Percentiles rank a stretch among this genome's conserved stretches.
Evolutionary conservation across 2,888 invertebrate genomes (phyloP).

Genomic region (Hypselothyrea guttata): DNA sequence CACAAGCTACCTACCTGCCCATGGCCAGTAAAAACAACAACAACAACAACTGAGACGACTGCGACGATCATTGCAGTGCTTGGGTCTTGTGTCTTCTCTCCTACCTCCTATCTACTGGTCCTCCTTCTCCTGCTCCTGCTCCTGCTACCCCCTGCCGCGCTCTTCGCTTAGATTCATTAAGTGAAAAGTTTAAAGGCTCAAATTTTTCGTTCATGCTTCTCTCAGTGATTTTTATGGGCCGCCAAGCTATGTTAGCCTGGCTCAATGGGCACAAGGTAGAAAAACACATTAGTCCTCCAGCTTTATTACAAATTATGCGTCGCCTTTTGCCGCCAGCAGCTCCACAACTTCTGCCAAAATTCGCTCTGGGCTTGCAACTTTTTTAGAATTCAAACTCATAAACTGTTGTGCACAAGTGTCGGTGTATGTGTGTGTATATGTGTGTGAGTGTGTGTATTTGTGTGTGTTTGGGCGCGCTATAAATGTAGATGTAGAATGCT

Average conservation of each 20-base stretch:
- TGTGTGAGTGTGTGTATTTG: conserved; percentile 25
- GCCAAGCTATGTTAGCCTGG: conserved; percentile 23
- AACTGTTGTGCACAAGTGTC: conserved; percentile 59
- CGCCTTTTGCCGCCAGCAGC: conserved; percentile 41
- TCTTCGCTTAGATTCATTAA: conserved; percentile 73
- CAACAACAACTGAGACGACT: conserved; percentile 36
- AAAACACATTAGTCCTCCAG: conserved; percentile 70
- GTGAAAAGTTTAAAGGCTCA: conserved; percentile 72
- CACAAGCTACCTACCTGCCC: conserved; percentile 53
- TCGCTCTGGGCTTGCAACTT: conserved; percentile 1
- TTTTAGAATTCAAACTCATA: conserved; percentile 55
- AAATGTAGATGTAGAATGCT: conserved; percentile 65
- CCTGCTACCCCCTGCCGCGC: conserved; percentile 17
- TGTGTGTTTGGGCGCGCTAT: conserved; percentile 43
- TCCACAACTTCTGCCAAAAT: background rate
- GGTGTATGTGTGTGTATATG: conserved; percentile 26
- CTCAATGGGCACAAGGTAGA: conserved; percentile 39
- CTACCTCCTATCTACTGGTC: conserved; percentile 1
- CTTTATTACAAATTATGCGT: conserved; percentile 77
- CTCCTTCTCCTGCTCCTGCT: background rate
- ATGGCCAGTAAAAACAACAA: conserved; percentile 32
- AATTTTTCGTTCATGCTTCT: conserved; percentile 69
- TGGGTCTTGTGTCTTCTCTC: too few species aligned
- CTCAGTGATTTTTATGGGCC: conserved; percentile 61
- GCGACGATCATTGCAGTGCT: conserved; percentile 40